Evolutionary conservation across 2,888 invertebrate species (phyloP), one percentile per base, ranked within the genome.

Genomic region (Leuctra nigra): DNA sequence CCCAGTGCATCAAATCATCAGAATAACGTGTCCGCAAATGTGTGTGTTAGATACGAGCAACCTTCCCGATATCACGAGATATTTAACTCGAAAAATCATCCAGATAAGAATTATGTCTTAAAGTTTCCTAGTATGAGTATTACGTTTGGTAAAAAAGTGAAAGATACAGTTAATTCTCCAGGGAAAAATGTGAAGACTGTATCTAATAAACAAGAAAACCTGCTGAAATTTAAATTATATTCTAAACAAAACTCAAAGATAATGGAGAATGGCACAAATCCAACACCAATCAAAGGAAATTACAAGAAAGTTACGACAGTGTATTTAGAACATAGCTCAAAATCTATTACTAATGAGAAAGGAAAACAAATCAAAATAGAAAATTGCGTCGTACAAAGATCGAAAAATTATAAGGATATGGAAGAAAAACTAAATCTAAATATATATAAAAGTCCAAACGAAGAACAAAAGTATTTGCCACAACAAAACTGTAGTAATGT

Each of bases 101-200:
- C 18, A 16, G 33, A 33, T 13, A 50, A 50, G 18, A 50, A 50
- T 33, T 18, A 20, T 18, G 20, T 33, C 23, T 22, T 50, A 9
- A 50, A 50, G 20, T 50, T 50, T 20, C 50, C 50, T 6, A 50
- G 50, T 20, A 50, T 50, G 50, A 50, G 50, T 18, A 50, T 50
- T 18, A 50, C 50, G 4, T 50, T 50, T 18, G 50, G 50, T 3
- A 50, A 50, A 35, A 50, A 50, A 35, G 33, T 16, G n/a, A 33
- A 50, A 35, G 36, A 33, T 1, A 50, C 16, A 29, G 2, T 22
- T 23, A 6, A 20, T 11, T 20, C 13, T 6, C 18, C 20, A n/a
- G 22, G 23, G 22, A 44, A 44, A 23, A 44, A 23, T 44, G 22
- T 11, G 13, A 50, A 50, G 35, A 33, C 9, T 13, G 20, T 13